Conservation (phyloP, 2,797 vertebrate species). For the Dermochelys coriacea region DNA sequence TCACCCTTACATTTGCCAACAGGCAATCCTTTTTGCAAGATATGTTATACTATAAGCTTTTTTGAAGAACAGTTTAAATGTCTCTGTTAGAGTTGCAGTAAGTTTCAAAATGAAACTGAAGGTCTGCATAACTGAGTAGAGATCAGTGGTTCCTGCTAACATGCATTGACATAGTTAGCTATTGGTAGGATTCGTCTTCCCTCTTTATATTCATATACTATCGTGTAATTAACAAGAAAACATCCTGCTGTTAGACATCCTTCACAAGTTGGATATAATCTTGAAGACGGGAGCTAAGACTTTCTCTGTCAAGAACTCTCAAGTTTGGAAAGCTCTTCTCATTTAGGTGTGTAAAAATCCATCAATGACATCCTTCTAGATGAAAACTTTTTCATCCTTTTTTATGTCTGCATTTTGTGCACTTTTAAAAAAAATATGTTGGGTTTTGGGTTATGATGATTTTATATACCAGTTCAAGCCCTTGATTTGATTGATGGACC, state of each 20-base stretch:
- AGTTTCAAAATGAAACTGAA: too few relatives aligned
- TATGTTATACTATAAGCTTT: background rate
- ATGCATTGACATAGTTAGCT: background rate
- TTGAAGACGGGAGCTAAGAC: background rate
- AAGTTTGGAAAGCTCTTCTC: too few relatives aligned
- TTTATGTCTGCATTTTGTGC: too few relatives aligned
- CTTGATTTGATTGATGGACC: background rate
- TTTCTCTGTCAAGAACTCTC: too few relatives aligned
- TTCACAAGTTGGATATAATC: background rate
- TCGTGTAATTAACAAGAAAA: background rate
- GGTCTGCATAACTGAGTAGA: too few relatives aligned
- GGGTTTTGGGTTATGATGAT: too few relatives aligned
- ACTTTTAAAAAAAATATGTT: too few relatives aligned
- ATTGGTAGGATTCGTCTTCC: background rate
- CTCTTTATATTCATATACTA: background rate
- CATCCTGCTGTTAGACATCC: background rate
- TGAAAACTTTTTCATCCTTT: too few relatives aligned
- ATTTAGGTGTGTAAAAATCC: too few relatives aligned
- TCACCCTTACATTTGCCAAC: background rate
- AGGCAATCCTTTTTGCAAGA: background rate
- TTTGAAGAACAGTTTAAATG: background rate
- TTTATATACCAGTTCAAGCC: too few relatives aligned
- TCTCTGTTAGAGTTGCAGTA: background rate
- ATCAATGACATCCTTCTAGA: too few relatives aligned
- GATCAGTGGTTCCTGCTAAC: background rate